Conservation (phyloP, 2,113 vertebrate genomes). For the Catharus fuscescens region DNA sequence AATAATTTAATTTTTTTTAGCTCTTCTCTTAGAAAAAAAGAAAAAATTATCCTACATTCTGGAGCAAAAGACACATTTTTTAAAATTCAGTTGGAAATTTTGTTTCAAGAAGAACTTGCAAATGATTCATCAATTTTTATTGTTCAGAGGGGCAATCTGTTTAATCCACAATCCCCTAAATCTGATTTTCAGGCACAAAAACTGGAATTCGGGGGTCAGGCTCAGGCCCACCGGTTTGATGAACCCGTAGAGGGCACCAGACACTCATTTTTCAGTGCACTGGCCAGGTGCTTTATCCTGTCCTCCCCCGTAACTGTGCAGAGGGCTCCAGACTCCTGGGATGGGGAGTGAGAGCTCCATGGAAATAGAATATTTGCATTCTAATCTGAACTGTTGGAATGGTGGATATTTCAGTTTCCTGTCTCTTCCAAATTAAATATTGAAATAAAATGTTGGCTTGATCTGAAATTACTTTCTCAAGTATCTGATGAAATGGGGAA, state of each 20-base stretch:
- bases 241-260: constrained; percentile 68
- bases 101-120: neutral
- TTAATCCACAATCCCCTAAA: neutral
- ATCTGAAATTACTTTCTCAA: neutral
- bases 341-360: neutral
- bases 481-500: neutral
- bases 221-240: neutral
- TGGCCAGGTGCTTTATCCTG: neutral
- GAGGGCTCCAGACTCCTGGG: neutral
- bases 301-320: neutral
- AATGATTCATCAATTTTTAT: neutral
- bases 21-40: neutral
- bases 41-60: neutral
- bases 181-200: neutral
- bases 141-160: neutral
- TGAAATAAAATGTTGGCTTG: neutral
- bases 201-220: neutral
- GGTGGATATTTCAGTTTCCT: neutral
- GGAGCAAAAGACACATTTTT: neutral
- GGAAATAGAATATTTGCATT: neutral
- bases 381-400: neutral
- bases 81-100: neutral
- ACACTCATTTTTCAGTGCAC: constrained; percentile 45
- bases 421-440: neutral
- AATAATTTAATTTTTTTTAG: neutral